phyloP scores from a whole-genome alignment of 2,888 invertebrate genomes.

The Platynereis dumerilii region DNA sequence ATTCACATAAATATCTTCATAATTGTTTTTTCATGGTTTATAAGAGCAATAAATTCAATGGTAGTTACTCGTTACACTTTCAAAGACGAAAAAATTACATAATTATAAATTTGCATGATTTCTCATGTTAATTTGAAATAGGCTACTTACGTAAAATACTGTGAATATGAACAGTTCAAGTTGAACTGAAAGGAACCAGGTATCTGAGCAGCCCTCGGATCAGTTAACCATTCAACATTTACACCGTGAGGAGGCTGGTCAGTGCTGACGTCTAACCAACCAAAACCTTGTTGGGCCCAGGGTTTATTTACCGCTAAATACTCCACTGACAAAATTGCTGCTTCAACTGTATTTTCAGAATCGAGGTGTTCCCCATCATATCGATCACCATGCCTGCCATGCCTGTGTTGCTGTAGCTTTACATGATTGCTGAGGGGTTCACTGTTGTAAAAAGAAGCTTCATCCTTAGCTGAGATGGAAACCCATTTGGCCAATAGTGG shows the following conservation, averaged over 20 bases:
- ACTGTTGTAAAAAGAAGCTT: too few species aligned
- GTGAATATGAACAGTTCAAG: constrained; percentile 34
- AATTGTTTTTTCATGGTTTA: too few species aligned
- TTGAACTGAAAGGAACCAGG: constrained; percentile 36
- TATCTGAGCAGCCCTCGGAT: constrained; percentile 28
- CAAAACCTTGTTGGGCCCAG: constrained; percentile 28
- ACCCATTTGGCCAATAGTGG: constrained; percentile 38
- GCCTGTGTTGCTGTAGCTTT: too few species aligned
- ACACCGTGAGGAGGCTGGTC: constrained; percentile 36
- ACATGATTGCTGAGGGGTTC: too few species aligned
- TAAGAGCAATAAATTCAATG: too few species aligned
- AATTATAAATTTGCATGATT: too few species aligned
- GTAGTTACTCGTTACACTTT: too few species aligned
- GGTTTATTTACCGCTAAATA: constrained; percentile 35
- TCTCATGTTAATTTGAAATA: too few species aligned
- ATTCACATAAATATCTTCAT: too few species aligned
- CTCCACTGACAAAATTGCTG: constrained; percentile 32
- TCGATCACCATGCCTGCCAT: too few species aligned
- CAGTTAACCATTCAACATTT: constrained; percentile 28
- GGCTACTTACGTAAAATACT: constrained; percentile 12
- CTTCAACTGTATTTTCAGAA: constrained; percentile 7
- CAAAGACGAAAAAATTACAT: too few species aligned
- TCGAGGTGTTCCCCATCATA: too few species aligned
- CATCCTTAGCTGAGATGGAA: constrained; percentile 1
- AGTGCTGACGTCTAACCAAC: constrained; percentile 33